Conservation (phyloP, 2,113 vertebrate genomes). For the Dipodomys ordii region DNA sequence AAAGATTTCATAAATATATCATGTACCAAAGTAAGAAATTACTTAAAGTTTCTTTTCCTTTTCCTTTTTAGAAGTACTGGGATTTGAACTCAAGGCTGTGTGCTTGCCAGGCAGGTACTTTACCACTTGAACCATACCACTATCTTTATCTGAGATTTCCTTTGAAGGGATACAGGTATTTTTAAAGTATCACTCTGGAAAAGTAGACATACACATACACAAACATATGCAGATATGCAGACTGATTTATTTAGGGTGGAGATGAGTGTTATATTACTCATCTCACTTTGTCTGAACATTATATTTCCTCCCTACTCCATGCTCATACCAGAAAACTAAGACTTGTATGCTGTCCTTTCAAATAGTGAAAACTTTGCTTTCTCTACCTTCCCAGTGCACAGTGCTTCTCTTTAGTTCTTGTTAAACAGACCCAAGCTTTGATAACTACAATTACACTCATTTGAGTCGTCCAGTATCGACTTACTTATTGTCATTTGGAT, state of each 20-base stretch:
- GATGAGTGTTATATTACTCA: background rate
- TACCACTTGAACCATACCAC: too few relatives aligned
- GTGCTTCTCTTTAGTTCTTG: background rate
- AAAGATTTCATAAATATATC: background rate
- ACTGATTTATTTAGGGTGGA: background rate
- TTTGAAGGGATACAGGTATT: background rate
- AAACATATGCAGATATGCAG: background rate
- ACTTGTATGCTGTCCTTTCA: background rate
- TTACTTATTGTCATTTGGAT: background rate
- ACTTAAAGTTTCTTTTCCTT: background rate
- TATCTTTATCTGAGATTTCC: too few relatives aligned
- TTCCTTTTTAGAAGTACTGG: too few relatives aligned
- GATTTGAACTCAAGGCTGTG: too few relatives aligned
- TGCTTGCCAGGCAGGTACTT: too few relatives aligned
- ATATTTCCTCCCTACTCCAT: background rate
- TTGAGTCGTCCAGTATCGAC: background rate
- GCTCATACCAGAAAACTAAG: background rate
- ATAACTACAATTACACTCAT: background rate
- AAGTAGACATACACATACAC: background rate
- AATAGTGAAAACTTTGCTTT: background rate
- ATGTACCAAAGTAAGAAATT: background rate
- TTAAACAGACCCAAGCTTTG: background rate
- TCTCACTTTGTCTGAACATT: background rate
- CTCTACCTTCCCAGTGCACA: fast-evolving
- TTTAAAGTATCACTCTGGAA: background rate